Evolutionary conservation across 2,888 invertebrate species (phyloP).

Genomic region (Oxyscelio sp.): DNA sequence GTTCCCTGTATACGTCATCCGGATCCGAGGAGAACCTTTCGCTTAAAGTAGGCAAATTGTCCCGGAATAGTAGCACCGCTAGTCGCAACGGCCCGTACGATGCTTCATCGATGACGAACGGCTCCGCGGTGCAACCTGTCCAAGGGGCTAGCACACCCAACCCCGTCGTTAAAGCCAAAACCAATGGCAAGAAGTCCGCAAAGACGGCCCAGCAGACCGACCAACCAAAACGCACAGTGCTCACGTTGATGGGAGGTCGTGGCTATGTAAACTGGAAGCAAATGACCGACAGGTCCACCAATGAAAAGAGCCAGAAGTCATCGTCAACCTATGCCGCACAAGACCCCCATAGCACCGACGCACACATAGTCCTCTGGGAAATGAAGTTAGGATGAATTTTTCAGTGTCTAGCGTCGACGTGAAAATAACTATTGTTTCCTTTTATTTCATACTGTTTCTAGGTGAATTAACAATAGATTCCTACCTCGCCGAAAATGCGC

Average conservation of each 20-base stretch:
- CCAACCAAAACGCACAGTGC: constrained; percentile 92
- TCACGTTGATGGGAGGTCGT: constrained; percentile 95
- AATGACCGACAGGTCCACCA: constrained; percentile 89
- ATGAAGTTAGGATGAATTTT: constrained; percentile 91
- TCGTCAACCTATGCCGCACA: constrained; percentile 86
- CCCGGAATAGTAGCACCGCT: constrained; percentile 93
- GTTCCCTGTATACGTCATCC: constrained; percentile 94
- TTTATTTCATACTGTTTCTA: constrained; percentile 35
- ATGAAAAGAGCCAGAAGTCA: constrained; percentile 86
- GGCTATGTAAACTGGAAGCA: constrained; percentile 96
- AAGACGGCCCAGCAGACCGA: constrained; percentile 88
- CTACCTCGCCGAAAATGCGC: not conserved
- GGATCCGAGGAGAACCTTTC: constrained; percentile 96
- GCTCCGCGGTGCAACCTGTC: constrained; percentile 62
- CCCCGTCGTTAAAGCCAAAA: constrained; percentile 68
- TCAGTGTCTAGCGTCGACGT: constrained; percentile 16
- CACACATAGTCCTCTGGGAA: constrained; percentile 97
- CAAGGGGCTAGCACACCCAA: constrained; percentile 78
- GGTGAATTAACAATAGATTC: not conserved
- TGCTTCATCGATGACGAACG: constrained; percentile 79
- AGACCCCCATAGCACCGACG: constrained; percentile 94
- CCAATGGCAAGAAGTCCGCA: constrained; percentile 85
- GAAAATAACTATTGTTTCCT: constrained; percentile 47
- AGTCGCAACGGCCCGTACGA: constrained; percentile 90
- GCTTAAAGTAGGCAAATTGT: constrained; percentile 91